phyloP scores from a whole-genome alignment of 2,888 invertebrate species.

The Dicyrtoma fusca region DNA sequence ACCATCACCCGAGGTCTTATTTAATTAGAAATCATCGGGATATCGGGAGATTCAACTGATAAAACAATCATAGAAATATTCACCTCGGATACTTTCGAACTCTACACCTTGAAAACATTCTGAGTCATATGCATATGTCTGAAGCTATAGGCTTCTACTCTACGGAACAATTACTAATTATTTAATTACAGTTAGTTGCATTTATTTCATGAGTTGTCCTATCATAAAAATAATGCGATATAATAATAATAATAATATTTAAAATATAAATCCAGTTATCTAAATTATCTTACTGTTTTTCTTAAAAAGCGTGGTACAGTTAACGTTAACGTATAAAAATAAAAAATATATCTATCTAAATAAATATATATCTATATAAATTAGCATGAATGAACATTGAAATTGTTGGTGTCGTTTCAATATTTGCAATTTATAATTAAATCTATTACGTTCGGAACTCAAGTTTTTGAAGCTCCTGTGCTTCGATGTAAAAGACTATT shows the following conservation, averaged over 20 bases:
- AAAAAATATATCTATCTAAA: background rate
- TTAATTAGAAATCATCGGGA: slow-evolving; percentile 18
- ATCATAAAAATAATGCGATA: slow-evolving; percentile 4
- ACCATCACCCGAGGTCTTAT: slow-evolving; percentile 23
- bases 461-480: no score
- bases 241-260: background rate
- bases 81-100: slow-evolving; percentile 21
- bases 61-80: slow-evolving; percentile 25
- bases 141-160: no score
- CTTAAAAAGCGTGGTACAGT: background rate
- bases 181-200: background rate
- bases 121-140: background rate
- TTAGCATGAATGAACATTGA: slow-evolving; percentile 4
- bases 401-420: background rate
- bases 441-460: no score
- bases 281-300: slow-evolving; percentile 1
- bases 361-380: background rate
- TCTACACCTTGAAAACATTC: slow-evolving; percentile 20
- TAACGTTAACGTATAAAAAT: slow-evolving; percentile 8
- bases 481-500: no score
- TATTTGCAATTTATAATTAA: no score
- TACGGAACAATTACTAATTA: background rate
- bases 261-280: slow-evolving; percentile 2
- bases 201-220: background rate
- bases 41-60: slow-evolving; percentile 13